Evolutionary conservation across 2,888 invertebrate genomes (phyloP), one percentile per base, ranked within the genome.

Genomic region (Strigamia maritima): DNA sequence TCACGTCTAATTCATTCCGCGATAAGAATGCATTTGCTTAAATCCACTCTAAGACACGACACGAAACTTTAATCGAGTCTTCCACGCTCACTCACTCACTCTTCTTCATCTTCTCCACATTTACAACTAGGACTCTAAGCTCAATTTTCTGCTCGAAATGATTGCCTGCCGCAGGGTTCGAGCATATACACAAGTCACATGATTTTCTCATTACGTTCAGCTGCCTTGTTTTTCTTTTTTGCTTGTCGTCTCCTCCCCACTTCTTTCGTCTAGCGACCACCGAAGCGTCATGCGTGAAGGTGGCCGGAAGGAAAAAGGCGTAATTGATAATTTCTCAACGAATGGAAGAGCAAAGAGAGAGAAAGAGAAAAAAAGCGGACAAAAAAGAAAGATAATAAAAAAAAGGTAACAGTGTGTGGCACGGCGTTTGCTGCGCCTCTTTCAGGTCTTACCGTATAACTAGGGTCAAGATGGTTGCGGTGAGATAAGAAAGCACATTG

Each of bases 71-170:
- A 65, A 65, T 65, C 65, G 65, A 65, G 65, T 65, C 49, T 40
- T 60, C 19, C 22, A 8, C 10, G 60, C 60, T 19, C 60, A 19
- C 19, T 60, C 60, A 3, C 7, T 65, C 24, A 26, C 65, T 65
- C 65, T 65, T 65, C 65, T 65, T 65, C 65, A 65, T 65, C 65
- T 1, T 19, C 49, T 49, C 19, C 49, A 49, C 49, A 49, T 19
- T 49, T 65, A 65, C 16, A 65, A 65, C 65, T 24, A 24, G 26
- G 28, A 28, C 26, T 24, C 26, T 65, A 65, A 65, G 24, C 65
- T 65, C 65, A 65, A 65, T 65, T 65, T 65, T 65, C 65, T 65
- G 65, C 65, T 65, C 65, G 65, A 65, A 65, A 65, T 65, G 65
- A 65, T 65, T 65, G 65, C 24, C 24, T 65, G 65, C 65, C 28